A percentile compares a stretch with the other conserved stretches of the same genome.
phyloP scores from a whole-genome alignment of 1,140 invertebrate species.

The Trichonephila inaurata region DNA sequence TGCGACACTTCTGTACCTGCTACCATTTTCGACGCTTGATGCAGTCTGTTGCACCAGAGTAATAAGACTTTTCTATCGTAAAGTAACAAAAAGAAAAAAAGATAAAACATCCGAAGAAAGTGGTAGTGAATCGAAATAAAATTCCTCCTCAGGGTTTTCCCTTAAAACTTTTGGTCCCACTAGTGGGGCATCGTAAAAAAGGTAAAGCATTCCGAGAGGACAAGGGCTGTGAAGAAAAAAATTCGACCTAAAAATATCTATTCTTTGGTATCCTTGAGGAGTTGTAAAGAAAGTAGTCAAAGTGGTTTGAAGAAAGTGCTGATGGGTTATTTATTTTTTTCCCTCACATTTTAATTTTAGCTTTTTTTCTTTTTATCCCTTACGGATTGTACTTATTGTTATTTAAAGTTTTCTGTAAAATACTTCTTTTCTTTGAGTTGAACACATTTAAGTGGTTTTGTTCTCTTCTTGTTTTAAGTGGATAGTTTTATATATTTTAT shows the following conservation, averaged over 20 bases:
- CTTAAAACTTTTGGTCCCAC: constrained; percentile 50
- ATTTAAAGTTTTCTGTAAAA: not conserved
- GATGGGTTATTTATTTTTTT: not conserved
- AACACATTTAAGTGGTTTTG: too few species aligned
- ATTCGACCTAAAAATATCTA: not conserved
- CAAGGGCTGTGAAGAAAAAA: too few species aligned
- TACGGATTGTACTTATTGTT: not conserved
- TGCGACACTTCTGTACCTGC: constrained; percentile 25
- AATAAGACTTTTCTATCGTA: constrained; percentile 29
- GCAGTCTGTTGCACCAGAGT: not conserved
- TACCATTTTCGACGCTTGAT: not conserved
- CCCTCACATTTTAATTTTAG: not conserved
- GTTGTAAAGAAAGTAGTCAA: constrained; percentile 19
- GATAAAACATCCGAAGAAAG: not conserved
- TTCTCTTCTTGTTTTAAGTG: too few species aligned
- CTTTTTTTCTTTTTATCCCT: not conserved
- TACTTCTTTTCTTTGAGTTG: not conserved
- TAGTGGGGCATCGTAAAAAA: constrained; percentile 44
- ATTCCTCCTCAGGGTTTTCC: constrained; percentile 24
- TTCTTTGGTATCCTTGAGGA: not conserved
- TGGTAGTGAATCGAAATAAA: constrained; percentile 48
- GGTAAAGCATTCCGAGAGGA: not conserved
- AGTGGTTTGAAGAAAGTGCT: not conserved
- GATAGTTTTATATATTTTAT: too few species aligned
- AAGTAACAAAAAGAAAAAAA: not conserved